Evolutionary conservation across 2,888 invertebrate species (phyloP), one percentile per base, ranked within the genome.

Genomic region (Caenorhabditis sinica): DNA sequence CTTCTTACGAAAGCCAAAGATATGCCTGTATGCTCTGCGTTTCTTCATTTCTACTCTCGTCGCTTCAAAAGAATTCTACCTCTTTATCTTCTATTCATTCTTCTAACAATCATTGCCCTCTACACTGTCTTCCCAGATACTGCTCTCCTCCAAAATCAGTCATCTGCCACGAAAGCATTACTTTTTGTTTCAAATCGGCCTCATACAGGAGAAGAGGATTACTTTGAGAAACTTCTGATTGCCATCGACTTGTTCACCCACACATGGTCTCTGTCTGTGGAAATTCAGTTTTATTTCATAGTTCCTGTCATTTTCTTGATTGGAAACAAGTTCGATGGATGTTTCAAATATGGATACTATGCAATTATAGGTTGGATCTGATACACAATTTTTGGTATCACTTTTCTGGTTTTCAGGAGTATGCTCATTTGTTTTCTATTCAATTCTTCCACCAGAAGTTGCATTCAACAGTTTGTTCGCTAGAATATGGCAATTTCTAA

Each of bases 271-370:
- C 85, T 89, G 0, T 83, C 83, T 5, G 85, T 87, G 9, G 89
- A 89, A 69, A 81, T 89, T 63, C 89, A 89, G 58, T 89, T 87
- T 65, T 89, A 89, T 56, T 69, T 86, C n/a, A 49, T 89, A 11
- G 86, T 82, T 61, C 89, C 89, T 2, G 2, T 79, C 25, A 60
- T 88, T 9, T 85, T 85, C 30, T n/a, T 85, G 20, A 13, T 83
- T 30, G 69, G 69, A 20, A 75, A 63, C 25, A 15, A 45, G 20
- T 63, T 74, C 9, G 17, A 23, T 28, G 33, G 30, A 11, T 13
- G 11, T 8, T 25, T 60, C 28, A 65, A 73, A 51, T 73, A 72
- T 30, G 72, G 66, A 1, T 82, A 40, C 25, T 82, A 75, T 33
- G 1, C 9, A 11, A 0, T 61, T 23, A 8, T 82, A n/a, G 74